Evolutionary conservation across 2,113 vertebrate genomes (phyloP), one percentile per base, ranked within the genome.

Genomic region (Syngnathoides biaculeatus): DNA sequence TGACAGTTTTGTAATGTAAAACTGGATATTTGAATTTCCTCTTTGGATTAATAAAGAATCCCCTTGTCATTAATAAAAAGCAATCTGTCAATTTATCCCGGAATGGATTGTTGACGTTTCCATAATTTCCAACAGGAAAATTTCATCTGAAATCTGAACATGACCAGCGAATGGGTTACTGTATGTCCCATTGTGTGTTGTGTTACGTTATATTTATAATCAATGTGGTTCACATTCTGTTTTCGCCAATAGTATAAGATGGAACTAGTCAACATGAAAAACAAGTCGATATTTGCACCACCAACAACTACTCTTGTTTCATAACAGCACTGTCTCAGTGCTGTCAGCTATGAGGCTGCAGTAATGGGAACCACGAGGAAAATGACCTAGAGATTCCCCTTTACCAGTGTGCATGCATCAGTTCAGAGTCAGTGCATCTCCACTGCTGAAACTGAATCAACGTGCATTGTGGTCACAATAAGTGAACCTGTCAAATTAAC

Each of bases 351-450:
- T 75, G 56, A 56, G 71, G 75, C 65, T 73, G 68, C n/a, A 3
- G 66, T 86, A 87, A 90, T 87, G 81, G 66, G 76, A 78, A 83
- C 87, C 89, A 91, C 71, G 65, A 88, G 86, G 73, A 67, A 59
- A 53, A 66, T 61, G 68, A 79, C 69, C 58, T 48, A 72, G 66
- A 73, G 55, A 68, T 69, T 72, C 62, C 65, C 68, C 22, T 52
- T 19, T 30, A 20, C 53, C 42, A 64, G 38, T 57, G 39, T 61
- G 64, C 2, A 10, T 63, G 47, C 47, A 5, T 55, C 35, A 57
- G 26, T 57, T 27, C 48, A 47, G 38, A 57, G 76, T 66, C 52
- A 35, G 61, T 68, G 64, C 65, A 71, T 50, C 17, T 64, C 38
- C 27, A 47, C 61, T 62, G 65, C 58, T 65, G 39, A 74, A 45